Conservation (phyloP, 2,113 vertebrate species). For the Sinocyclocheilus maitianheensis region DNA sequence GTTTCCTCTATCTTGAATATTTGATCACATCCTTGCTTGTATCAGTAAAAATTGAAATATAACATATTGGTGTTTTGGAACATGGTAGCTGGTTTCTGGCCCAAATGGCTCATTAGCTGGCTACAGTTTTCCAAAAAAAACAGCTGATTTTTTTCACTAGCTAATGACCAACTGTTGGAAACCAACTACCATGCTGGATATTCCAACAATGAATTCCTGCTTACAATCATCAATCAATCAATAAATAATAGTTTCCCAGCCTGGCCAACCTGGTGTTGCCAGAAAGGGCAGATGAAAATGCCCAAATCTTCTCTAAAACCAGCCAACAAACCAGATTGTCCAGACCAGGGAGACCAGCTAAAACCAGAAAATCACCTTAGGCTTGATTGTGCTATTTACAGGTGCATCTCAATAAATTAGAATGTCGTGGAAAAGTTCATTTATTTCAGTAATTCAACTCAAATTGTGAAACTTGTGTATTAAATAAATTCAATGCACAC, state of each 20-base stretch:
- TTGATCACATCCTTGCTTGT: background rate
- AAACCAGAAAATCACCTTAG: background rate
- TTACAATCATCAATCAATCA: too few relatives aligned
- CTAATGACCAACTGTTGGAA: background rate
- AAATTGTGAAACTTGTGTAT: too few relatives aligned
- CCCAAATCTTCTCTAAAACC: background rate
- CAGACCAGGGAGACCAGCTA: background rate
- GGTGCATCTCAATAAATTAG: too few relatives aligned
- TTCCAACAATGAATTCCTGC: background rate
- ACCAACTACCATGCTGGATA: background rate
- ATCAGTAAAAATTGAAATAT: background rate
- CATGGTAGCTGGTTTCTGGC: background rate
- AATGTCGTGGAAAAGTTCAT: too few relatives aligned
- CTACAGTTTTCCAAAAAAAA: background rate
- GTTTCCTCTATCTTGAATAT: background rate
- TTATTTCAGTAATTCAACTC: too few relatives aligned
- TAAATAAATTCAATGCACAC: too few relatives aligned
- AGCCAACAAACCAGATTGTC: background rate
- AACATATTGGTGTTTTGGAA: background rate
- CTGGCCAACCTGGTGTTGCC: background rate
- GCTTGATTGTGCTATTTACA: background rate
- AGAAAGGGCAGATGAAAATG: background rate
- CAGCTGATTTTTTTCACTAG: background rate
- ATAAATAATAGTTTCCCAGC: background rate
- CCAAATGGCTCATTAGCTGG: background rate